Base-by-base conservation (phyloP, 2,888 invertebrate genomes). In the Hedya salicella region DNA sequence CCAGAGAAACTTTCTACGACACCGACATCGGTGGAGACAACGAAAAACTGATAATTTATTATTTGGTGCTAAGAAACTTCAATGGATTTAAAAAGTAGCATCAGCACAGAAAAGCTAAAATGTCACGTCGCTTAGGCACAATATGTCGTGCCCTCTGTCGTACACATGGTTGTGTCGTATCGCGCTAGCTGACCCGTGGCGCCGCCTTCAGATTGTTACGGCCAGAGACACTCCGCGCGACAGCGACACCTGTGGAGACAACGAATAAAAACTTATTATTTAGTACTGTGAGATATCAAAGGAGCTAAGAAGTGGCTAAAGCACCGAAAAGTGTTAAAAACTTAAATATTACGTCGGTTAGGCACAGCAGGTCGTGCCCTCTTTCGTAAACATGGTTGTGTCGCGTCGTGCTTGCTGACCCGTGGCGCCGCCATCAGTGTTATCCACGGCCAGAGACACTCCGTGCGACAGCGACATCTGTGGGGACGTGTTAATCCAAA, bases 181-280 rank as follows among this genome's bases (percentile, higher is more conserved):
- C 84, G 78, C 78, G 78, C 78, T 77, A 83, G 85, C 89, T 91
- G 90, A 91, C 90, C 91, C 90, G 87, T 88, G 89, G 88, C 89
- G 89, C 89, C 88, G 88, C 88, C 90, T 90, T 85, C 84, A 85
- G 89, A 89, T 89, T 91, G 91, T 91, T 90, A 90, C 89, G 88
- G 89, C 85, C 87, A 88, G 89, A 88, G 89, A 89, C 89, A 88
- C 88, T 89, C 85, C 79, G 75, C 71, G 68, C 62, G 73, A 75
- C 63, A 79, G 62, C 16, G 70, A 54, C 62, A 69, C 53, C 21
- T 36, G 61, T 81, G 62, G 85, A 88, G 82, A 61, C 5, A 71
- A 25, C 39, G 36, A 44, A 16, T 44, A 61, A 21, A 54, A 54
- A 17, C 19, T 14, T 49, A 30, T 14, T 36, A 9, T 11, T 11